phyloP scores from a whole-genome alignment of 2,888 invertebrate genomes.

The Operophtera brumata region DNA sequence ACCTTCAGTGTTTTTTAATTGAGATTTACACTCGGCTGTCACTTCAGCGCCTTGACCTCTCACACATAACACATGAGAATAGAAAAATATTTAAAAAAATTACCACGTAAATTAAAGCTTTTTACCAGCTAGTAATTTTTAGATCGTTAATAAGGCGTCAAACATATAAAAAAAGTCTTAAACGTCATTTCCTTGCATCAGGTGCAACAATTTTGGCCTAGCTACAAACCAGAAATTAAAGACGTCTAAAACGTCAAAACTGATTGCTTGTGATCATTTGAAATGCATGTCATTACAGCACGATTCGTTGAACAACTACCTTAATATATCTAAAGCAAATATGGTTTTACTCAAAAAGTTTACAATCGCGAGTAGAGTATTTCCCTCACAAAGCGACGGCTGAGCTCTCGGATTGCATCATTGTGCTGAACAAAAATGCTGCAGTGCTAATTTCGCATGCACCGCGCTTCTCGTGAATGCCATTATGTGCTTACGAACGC shows the following conservation, averaged over 20 bases:
- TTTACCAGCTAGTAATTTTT: too few relatives aligned
- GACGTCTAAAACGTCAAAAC: too few relatives aligned
- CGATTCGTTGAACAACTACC: conserved; percentile 54
- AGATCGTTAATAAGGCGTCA: too few relatives aligned
- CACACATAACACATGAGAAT: too few relatives aligned
- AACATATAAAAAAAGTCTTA: too few relatives aligned
- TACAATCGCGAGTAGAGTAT: conserved; percentile 61
- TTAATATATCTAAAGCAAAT: conserved; percentile 48
- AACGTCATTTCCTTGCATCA: too few relatives aligned
- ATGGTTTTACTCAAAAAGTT: conserved; percentile 67
- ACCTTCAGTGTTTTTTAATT: conserved; percentile 13
- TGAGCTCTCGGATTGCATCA: conserved; percentile 66
- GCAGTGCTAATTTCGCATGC: conserved; percentile 70
- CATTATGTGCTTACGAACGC: conserved; percentile 54
- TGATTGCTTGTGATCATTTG: conserved; percentile 4
- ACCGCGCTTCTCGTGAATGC: conserved; percentile 57
- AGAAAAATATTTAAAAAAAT: too few relatives aligned
- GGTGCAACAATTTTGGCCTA: too few relatives aligned
- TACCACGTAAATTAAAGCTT: too few relatives aligned
- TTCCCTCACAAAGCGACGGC: conserved; percentile 62
- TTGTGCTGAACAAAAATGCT: conserved; percentile 73
- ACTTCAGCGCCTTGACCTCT: too few relatives aligned
- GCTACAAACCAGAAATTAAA: too few relatives aligned
- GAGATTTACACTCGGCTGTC: conserved; percentile 5
- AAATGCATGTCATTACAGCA: conserved; percentile 35